These are phyloP conservation scores for Bombus ignitus DNA, from an alignment of 1,140 invertebrate genomes.

Conservation along the genomic window DNA sequence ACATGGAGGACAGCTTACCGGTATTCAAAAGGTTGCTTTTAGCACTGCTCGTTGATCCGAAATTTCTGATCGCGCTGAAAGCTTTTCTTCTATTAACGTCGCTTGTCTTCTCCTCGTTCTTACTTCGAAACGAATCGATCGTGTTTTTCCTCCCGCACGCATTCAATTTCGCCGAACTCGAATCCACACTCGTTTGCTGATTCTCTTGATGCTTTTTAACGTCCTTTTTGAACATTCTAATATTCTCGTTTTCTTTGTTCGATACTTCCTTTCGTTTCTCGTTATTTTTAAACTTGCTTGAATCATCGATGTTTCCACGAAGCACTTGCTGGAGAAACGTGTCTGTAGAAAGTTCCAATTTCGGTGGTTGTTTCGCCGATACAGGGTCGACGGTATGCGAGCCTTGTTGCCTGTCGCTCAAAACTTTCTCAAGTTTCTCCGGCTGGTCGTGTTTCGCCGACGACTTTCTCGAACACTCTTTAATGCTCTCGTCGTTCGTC, in stretches of 20 bases:
- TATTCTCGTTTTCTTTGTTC: background rate
- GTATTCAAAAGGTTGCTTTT: background rate
- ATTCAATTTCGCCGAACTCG: background rate
- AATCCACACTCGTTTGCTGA: no score
- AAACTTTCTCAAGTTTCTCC: conserved; percentile 11
- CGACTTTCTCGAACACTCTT: background rate
- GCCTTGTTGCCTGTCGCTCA: background rate
- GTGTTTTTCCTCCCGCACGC: background rate
- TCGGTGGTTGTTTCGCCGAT: background rate
- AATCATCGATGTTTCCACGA: background rate
- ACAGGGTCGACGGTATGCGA: background rate
- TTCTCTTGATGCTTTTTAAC: background rate
- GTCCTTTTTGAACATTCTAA: no score
- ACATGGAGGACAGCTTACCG: background rate
- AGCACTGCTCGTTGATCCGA: background rate
- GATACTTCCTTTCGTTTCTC: background rate
- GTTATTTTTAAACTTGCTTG: no score
- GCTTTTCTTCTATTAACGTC: background rate
- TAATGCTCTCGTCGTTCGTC: no score
- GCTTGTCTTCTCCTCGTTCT: background rate
- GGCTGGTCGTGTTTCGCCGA: background rate
- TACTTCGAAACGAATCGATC: background rate
- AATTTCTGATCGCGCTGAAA: background rate
- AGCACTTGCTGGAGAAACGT: background rate
- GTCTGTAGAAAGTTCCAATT: conserved; percentile 30